Evolutionary conservation across 2,888 invertebrate species (phyloP), one percentile per base, ranked within the genome.

Genomic region (Myathropa florea): DNA sequence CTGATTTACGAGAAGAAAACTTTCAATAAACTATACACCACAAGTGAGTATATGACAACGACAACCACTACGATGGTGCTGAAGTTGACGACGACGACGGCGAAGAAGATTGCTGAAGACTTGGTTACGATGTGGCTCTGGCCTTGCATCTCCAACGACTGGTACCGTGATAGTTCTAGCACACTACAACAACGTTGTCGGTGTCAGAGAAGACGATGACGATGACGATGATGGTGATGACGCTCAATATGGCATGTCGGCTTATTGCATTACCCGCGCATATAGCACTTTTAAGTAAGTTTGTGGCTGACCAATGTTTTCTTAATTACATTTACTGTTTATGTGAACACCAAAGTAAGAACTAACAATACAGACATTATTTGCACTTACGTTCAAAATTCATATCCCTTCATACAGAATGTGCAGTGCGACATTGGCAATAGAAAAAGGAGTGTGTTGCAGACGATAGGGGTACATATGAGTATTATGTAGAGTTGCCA

Each of bases 271-370:
- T 86, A 86, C 75, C 39, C 83, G 86, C 83, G 83, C 86, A 86
- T 79, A 83, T 86, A 86, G 86, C 78, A 79, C 83, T 86, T 88
- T 78, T 88, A 88, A 89, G 88, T 88, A 88, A 88, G 88, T 88
- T 89, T 88, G 88, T 67, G 88, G 89, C 88, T 88, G 88, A 86
- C 88, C 86, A 85, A 83, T 88, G 88, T 84, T 88, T 85, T 88
- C 82, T 88, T 88, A 88, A 88, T 88, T 88, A 85, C 83, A 88
- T 88, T 88, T 88, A 76, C 88, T 85, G 79, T 82, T 83, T 88
- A 86, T 83, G 79, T 86, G 82, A 83, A 75, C 83, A 79, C 83
- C 86, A 83, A 83, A 86, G 86, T 86, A 83, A 83, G 83, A 83
- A 83, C 83, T 83, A 86, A 86, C 86, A 83, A 83, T 83, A 71